These are phyloP conservation scores for Oreohelix idahoensis DNA, from an alignment of 1,140 invertebrate genomes.

Conservation along the genomic window DNA sequence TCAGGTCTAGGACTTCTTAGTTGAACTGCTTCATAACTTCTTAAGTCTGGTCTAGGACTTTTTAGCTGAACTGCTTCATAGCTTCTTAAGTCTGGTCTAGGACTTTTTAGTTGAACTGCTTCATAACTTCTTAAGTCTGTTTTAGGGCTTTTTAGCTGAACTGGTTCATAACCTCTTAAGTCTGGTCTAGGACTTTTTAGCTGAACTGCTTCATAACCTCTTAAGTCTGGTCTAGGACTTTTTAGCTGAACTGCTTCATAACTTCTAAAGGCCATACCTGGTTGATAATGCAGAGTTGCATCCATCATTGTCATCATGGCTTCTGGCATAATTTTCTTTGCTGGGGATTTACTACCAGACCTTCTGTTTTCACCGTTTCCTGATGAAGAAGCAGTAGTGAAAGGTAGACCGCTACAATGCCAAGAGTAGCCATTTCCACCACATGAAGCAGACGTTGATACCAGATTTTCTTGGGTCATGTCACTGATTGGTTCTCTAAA, in stretches of 20 bases:
- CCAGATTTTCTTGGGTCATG: not conserved
- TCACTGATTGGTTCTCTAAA: not conserved
- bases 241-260: not conserved
- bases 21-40: not conserved
- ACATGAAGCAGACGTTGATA: not conserved
- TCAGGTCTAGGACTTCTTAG: not conserved
- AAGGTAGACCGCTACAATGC: not conserved
- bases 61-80: not conserved
- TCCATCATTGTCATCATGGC: not conserved
- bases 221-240: not conserved
- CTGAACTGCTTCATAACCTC: not conserved
- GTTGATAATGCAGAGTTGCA: not conserved
- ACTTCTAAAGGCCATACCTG: not conserved
- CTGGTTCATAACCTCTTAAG: not conserved
- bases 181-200: not conserved
- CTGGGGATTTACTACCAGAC: not conserved
- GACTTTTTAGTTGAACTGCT: not conserved
- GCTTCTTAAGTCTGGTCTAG: not conserved
- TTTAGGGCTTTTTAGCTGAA: not conserved
- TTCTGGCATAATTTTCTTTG: not conserved
- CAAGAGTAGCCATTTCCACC: not conserved
- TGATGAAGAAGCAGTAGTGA: not conserved
- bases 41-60: not conserved
- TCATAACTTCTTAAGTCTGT: not conserved
- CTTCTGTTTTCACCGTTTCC: not conserved